Evolutionary conservation across 2,113 vertebrate genomes (phyloP), one percentile per base, ranked within the genome.

Genomic region (Manacus vitellinus): DNA sequence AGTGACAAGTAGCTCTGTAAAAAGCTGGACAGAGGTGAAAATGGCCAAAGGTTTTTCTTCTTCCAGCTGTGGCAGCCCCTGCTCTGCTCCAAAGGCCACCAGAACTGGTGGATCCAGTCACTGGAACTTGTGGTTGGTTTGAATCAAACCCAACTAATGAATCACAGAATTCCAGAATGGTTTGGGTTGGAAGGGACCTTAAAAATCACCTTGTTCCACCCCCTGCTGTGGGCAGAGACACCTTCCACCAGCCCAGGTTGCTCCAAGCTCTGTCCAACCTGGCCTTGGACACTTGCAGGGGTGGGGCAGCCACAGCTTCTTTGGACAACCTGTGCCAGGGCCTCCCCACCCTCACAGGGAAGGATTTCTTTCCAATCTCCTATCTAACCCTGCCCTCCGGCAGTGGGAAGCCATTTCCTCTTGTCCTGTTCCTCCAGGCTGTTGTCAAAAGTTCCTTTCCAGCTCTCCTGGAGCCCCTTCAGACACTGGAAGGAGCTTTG

Each of bases 161-260:
- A 66, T 66, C 41, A 4, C 39, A 63, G 33, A 75, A 41, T 30
- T 25, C 4, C 25, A 15, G 41, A 7, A 7, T 62, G n/a, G 21
- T 23, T 68, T 5, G 78, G n/a, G 46, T n/a, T 30, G 68, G 28
- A 16, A 47, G 25, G 66, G 1, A 11, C 24, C 6, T 55, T 1
- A 41, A 41, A 89, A 0, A 6, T 2, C 62, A 47, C 5, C 39
- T n/a, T 5, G 1, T 2, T 0, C 8, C 54, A 59, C 12, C 23
- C 37, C 55, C 54, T 74, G 54, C 46, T 54, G 4, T 39, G 28
- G 62, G 33, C 70, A 82, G 70, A 20, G 46, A 54, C 70, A 35
- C 47, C 54, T 68, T 0, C 87, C 87, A 47, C 39, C 1, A 2
- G 33, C 61, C 62, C 88, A 82, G 62, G 39, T 0, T 20, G 52